Base-by-base conservation (phyloP, 2,113 vertebrate genomes). In the Leucopternis melanops region DNA sequence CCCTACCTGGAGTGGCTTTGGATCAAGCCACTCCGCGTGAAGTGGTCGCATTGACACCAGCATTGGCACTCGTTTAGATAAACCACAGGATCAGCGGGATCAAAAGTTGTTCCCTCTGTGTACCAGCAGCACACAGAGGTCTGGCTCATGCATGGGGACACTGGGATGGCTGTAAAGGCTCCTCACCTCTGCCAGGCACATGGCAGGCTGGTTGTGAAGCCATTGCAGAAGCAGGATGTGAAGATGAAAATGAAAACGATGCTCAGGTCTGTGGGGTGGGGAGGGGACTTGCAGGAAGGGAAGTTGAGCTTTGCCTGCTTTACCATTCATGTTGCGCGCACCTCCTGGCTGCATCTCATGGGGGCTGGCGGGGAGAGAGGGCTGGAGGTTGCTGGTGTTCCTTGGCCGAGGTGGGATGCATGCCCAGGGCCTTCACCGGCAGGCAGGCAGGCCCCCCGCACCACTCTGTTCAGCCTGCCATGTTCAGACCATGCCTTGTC, bases 11-110 rank as follows among this genome's bases (percentile, higher is more conserved):
- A 47, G 54, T 5, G 32, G 23, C 44, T 86, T 36, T 32, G 70
- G 22, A 47, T 82, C 27, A 58, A 36, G 31, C 45, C 27, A 1
- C 45, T 59, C 19, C 2, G 1, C 0, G 3, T 19, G 59, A 44
- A 32, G 36, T 8, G 36, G 55, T 26, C 34, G 21, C 7, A 0
- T 4, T 75, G 70, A 40, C 57, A 72, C 21, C 45, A 26, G 47
- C 40, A 2, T 8, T 11, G 29, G 79, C 83, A 5, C 45, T 8
- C 19, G 3, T 11, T 50, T 13, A 52, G 58, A 7, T 34, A 40
- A 14, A 44, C 8, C 1, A 0, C 0, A 1, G 54, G 2, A 13
- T 7, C 0, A 3, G 19, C 45, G 8, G 54, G 47, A 44, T 50
- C 34, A 27, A 26, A 45, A 21, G 54, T 50, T 3, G 0, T 18